Evolutionary conservation across 92 coral and sea anemone genomes (phyloP).

Genomic region (Actinostola sp.): DNA sequence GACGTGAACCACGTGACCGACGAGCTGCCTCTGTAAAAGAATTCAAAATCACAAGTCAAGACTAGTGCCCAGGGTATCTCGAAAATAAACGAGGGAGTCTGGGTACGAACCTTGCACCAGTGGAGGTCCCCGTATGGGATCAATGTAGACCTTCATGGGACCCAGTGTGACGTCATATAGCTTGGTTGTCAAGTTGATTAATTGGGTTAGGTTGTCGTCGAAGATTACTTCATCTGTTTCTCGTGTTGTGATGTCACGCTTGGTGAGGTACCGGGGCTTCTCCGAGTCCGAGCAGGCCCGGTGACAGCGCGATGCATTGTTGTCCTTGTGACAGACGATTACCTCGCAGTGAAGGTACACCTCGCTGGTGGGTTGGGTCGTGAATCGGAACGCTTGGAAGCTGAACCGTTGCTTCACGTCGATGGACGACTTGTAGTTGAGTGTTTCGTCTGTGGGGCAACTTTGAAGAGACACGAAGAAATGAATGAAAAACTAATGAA

Average conservation of each 20-base stretch:
- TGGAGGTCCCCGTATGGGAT: slow-evolving; percentile 21
- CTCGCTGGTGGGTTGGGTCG: slow-evolving; percentile 30
- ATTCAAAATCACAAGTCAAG: not conserved
- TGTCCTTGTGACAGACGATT: slow-evolving; percentile 43
- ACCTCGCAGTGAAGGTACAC: slow-evolving; percentile 73
- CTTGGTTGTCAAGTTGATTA: slow-evolving; percentile 31
- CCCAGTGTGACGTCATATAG: slow-evolving; percentile 39
- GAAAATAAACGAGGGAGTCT: not conserved
- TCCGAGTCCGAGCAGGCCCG: slow-evolving; percentile 37
- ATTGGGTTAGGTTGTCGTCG: slow-evolving; percentile 19
- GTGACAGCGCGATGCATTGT: slow-evolving; percentile 58
- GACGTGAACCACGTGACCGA: slow-evolving; percentile 13
- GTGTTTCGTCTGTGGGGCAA: slow-evolving; percentile 51
- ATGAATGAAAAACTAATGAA: not conserved
- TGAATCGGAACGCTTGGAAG: slow-evolving; percentile 59
- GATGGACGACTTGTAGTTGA: slow-evolving; percentile 60
- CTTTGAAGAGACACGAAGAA: slow-evolving; percentile 21
- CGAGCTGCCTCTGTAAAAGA: slow-evolving; percentile 5
- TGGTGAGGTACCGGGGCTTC: slow-evolving; percentile 38
- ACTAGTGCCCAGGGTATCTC: no score
- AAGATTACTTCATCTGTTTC: slow-evolving; percentile 8
- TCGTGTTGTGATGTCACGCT: slow-evolving; percentile 40
- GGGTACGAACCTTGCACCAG: slow-evolving; percentile 16
- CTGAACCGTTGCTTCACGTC: slow-evolving; percentile 58
- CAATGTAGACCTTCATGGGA: slow-evolving; percentile 37